Base-by-base conservation (phyloP, 2,113 vertebrate species). In the Miniopterus natalensis region DNA sequence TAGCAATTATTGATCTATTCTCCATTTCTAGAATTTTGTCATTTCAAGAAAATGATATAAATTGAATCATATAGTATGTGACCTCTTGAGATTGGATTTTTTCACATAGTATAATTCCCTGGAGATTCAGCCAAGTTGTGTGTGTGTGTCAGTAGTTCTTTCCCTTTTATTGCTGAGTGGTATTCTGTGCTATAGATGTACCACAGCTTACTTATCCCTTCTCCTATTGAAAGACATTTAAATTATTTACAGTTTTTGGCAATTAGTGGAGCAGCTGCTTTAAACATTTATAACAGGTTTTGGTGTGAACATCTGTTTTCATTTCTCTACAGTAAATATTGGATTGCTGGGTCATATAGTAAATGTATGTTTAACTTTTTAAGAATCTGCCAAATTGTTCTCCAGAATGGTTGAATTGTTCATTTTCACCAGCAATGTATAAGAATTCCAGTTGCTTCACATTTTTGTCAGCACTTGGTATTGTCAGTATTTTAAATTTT, bases 1-100 rank as follows among this genome's bases (percentile, higher is more conserved):
- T 92, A 70, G 42, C n/a, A 95, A 61, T 17, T 71, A 84, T 45
- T 47, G 45, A 51, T 85, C 57, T 89, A 10, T 45, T 92, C 78
- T 88, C 36, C 27, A 18, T 92, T 84, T 92, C 13, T 79, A 20
- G 42, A 73, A 40, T 88, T 88, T 95, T 73, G 17, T 88, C 79
- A 73, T 91, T 88, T 95, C 20, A 68, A 70, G 49, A 80, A 84
- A 88, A 57, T 66, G 53, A 71, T 93, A 49, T 65, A 90, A 71
- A 65, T 90, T 6, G 15, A 80, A 90, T 71, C 61, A 49, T 59
- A 65, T 8, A 49, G 63, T 66, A 51, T 75, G 20, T 90, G 53
- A 68, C 51, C 27, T 96, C 81, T 81, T 81, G 66, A 21, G 3
- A 66, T 36, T 90, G 40, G 18, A n/a, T 84, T 42, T 89, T 84